Evolutionary conservation across 2,888 invertebrate species (phyloP).

Genomic region (Protonemura montana): DNA sequence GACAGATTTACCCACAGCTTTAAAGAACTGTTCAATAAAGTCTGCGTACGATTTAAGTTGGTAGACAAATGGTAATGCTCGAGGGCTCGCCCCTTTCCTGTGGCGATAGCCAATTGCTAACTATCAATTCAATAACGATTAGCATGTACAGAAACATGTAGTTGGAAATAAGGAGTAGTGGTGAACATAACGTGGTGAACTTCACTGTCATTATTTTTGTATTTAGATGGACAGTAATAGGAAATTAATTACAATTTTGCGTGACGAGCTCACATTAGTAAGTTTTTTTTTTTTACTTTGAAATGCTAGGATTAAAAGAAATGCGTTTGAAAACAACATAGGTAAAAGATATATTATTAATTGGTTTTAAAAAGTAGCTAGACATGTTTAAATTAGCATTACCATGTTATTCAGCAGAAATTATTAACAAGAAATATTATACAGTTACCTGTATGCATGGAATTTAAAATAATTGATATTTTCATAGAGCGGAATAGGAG

Average conservation of each 20-base stretch:
- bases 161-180: background rate
- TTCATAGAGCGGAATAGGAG: background rate
- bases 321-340: background rate
- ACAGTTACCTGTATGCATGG: background rate
- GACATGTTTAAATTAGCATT: background rate
- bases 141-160: background rate
- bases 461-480: background rate
- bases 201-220: slow-evolving; percentile 13
- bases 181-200: background rate
- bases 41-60: background rate
- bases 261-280: slow-evolving; percentile 55
- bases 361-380: slow-evolving; percentile 2
- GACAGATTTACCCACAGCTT: background rate
- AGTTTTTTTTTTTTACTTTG: background rate
- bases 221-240: slow-evolving; percentile 53
- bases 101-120: background rate
- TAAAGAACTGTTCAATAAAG: background rate
- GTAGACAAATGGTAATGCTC: background rate
- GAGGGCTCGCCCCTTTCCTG: background rate
- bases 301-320: background rate
- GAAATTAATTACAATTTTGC: slow-evolving; percentile 57
- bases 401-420: background rate
- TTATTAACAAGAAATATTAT: background rate
- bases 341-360: slow-evolving; percentile 7
- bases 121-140: background rate